Evolutionary conservation across 1,140 invertebrate genomes (phyloP).

Genomic region (Neoseiulus cucumeris): DNA sequence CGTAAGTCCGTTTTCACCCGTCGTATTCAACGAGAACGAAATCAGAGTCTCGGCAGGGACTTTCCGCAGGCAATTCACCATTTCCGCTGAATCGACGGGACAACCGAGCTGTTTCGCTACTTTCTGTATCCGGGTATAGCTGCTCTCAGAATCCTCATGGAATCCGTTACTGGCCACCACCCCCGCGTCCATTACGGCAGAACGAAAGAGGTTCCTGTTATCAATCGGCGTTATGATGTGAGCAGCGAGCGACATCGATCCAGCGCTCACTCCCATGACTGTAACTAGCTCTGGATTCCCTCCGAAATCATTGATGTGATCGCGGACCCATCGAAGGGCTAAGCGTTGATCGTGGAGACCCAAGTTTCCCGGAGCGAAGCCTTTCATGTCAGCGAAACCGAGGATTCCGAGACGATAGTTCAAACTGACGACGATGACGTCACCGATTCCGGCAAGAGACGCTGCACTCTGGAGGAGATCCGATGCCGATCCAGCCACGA

Average conservation of each 20-base stretch:
- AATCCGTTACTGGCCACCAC: background rate
- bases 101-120: background rate
- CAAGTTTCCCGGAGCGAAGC: too few relatives aligned
- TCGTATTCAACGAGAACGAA: background rate
- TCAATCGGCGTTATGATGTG: constrained; percentile 26
- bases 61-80: background rate
- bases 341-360: constrained; percentile 20
- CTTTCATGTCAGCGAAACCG: too few relatives aligned
- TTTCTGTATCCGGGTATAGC: background rate
- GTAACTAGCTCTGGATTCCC: constrained; percentile 26
- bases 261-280: constrained; percentile 33
- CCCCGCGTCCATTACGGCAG: background rate
- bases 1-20: background rate
- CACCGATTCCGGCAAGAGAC: constrained; percentile 40
- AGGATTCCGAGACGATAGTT: too few relatives aligned
- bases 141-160: too few relatives aligned
- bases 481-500: constrained; percentile 40
- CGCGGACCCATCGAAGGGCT: constrained; percentile 19
- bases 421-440: constrained; percentile 44
- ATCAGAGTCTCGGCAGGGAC: background rate
- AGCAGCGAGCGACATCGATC: constrained; percentile 23
- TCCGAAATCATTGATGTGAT: constrained; percentile 20
- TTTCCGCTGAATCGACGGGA: background rate
- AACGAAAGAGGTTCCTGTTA: background rate
- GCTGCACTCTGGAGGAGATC: constrained; percentile 36